These are phyloP conservation scores for Lasioglossum vierecki DNA, from an alignment of 2,888 invertebrate species.

Conservation along the genomic window DNA sequence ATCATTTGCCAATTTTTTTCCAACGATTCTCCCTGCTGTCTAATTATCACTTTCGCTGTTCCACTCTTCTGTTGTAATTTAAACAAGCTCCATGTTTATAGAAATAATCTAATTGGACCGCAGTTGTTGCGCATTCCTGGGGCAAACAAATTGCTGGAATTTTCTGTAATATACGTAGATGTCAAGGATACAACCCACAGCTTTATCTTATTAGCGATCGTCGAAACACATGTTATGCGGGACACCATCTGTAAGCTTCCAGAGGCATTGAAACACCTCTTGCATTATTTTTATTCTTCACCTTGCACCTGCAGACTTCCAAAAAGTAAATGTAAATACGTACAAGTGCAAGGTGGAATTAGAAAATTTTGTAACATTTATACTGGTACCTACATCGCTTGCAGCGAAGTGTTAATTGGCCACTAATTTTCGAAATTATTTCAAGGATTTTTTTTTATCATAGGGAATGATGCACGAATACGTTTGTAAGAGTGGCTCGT, in stretches of 20 bases:
- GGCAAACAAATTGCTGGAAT: not conserved
- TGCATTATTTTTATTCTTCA: not conserved
- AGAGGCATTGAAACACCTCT: not conserved
- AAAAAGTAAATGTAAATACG: not conserved
- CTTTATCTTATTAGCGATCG: fast-evolving
- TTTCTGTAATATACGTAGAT: not conserved
- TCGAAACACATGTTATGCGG: not conserved
- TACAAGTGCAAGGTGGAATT: not conserved
- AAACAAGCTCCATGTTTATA: not conserved
- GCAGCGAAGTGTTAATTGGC: not conserved
- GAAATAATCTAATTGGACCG: not conserved
- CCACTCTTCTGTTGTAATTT: not conserved
- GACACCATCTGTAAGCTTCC: not conserved
- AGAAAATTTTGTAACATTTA: not conserved
- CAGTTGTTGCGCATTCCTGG: not conserved
- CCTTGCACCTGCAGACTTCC: not conserved
- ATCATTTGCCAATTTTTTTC: not conserved
- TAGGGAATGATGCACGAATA: not conserved
- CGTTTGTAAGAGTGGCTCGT: not conserved
- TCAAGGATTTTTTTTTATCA: not conserved
- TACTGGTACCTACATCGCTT: not conserved
- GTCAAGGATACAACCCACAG: not conserved
- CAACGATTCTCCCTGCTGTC: not conserved
- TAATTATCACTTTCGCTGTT: too few relatives aligned
- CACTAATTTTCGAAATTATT: not conserved